Evolutionary conservation across 1,140 invertebrate genomes (phyloP), one percentile per base, ranked within the genome.

Genomic region (Eueides isabella): DNA sequence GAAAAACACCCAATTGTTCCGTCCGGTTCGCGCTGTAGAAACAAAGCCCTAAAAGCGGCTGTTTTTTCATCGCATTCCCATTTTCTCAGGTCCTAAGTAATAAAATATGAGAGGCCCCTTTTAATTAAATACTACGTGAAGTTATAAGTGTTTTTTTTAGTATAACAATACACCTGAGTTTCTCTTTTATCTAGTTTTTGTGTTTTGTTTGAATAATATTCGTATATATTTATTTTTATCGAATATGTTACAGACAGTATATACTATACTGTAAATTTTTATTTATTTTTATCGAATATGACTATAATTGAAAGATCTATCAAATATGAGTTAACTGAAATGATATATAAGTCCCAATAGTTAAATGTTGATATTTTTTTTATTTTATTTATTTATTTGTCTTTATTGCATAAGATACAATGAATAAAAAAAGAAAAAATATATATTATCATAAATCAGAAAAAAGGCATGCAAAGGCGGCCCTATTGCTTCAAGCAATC

Each of bases 41-140:
- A 80, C 77, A 84, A 81, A 80, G 78, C 71, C 77, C 80, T 77
- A 79, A 81, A 80, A 80, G 78, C 78, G 62, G 74, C 76, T 80
- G 72, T 81, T 80, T 83, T 83, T 84, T 81, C 80, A 82, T 84
- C 73, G 80, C 75, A 84, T 84, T 84, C 77, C 72, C 74, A 76
- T 80, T 81, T 84, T 74, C 63, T 68, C 19, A 14, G 30, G 55
- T 64, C 41, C 69, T 63, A 76, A 75, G 69, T 76, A 16, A 76
- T 67, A 73, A 72, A 48, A 66, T n/a, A 14, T 61, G 68, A 63
- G 61, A 63, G 48, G 48, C 48, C 48, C 48, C 48, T 55, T 55
- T 55, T 55, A 55, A 55, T 55, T 55, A 55, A 55, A 55, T 55
- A 55, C 48, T 26, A 55, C 23, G 48, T 19, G 23, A 55, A 55